Evolutionary conservation across 2,113 vertebrate species (phyloP).

Genomic region (Rafetus swinhoei): DNA sequence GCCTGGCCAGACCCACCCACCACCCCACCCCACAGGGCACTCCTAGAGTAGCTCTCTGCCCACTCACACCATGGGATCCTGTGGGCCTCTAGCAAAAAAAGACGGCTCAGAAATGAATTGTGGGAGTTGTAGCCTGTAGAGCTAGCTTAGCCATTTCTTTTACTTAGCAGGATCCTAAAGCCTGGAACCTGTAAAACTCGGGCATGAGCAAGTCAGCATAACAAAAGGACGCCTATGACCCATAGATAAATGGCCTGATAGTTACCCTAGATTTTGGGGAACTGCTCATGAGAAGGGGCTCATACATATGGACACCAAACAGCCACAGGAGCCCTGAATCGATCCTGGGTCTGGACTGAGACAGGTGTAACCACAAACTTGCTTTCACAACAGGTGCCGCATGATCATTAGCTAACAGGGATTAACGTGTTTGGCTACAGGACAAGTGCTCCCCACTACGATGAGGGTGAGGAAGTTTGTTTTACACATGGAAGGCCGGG

Average conservation of each 20-base stretch:
- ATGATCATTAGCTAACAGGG: not conserved
- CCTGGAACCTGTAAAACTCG: not conserved
- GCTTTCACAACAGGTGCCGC: not conserved
- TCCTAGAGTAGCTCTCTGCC: no score
- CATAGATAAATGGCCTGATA: not conserved
- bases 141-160: not conserved
- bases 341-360: not conserved
- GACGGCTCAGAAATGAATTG: not conserved
- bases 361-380: not conserved
- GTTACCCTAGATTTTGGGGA: not conserved
- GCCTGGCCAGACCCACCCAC: no score
- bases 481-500: not conserved
- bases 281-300: not conserved
- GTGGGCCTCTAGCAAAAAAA: not conserved
- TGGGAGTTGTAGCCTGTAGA: not conserved
- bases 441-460: not conserved
- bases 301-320: not conserved
- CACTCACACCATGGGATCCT: no score
- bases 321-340: not conserved
- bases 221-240: not conserved
- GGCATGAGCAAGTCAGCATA: not conserved
- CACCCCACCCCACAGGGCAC: no score
- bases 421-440: not conserved
- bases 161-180: not conserved
- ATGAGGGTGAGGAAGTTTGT: not conserved